Conservation (phyloP, 2,797 vertebrate species). For the Caiman crocodilus region DNA sequence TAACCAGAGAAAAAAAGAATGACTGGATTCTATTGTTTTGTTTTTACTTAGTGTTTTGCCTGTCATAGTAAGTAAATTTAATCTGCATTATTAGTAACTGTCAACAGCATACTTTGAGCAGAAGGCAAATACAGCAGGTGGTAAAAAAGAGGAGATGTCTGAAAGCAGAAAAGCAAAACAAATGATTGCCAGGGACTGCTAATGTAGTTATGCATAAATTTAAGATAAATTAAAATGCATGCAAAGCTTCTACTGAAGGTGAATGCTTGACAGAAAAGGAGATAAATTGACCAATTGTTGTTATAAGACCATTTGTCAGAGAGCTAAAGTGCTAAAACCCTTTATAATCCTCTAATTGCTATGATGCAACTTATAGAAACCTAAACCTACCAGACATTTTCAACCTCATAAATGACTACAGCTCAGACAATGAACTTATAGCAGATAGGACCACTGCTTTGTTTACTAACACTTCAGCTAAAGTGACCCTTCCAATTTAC, state of each 20-base stretch:
- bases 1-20: constrained; percentile 62
- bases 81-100: constrained; percentile 83
- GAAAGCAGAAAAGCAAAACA: constrained; percentile 77
- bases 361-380: constrained; percentile 39
- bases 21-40: constrained; percentile 66
- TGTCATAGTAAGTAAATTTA: constrained; percentile 79
- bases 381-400: constrained; percentile 29
- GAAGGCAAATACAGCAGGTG: constrained; percentile 83
- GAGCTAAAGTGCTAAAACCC: constrained; percentile 38
- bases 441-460: not conserved
- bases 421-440: not conserved
- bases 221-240: constrained; percentile 77
- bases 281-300: constrained; percentile 72
- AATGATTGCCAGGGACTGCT: constrained; percentile 76
- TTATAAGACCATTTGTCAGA: constrained; percentile 68
- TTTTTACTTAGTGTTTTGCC: constrained; percentile 76
- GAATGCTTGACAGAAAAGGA: constrained; percentile 73
- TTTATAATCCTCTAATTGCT: constrained; percentile 48
- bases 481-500: not conserved
- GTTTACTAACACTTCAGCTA: not conserved
- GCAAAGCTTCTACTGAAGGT: constrained; percentile 67
- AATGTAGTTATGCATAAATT: constrained; percentile 80
- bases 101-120: constrained; percentile 77
- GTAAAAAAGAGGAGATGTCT: constrained; percentile 71
- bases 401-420: not conserved